A percentile compares a stretch with the other conserved stretches of the same genome.
These are phyloP conservation scores for Gibbula magus DNA, from an alignment of 2,888 invertebrate species.

Conservation along the genomic window DNA sequence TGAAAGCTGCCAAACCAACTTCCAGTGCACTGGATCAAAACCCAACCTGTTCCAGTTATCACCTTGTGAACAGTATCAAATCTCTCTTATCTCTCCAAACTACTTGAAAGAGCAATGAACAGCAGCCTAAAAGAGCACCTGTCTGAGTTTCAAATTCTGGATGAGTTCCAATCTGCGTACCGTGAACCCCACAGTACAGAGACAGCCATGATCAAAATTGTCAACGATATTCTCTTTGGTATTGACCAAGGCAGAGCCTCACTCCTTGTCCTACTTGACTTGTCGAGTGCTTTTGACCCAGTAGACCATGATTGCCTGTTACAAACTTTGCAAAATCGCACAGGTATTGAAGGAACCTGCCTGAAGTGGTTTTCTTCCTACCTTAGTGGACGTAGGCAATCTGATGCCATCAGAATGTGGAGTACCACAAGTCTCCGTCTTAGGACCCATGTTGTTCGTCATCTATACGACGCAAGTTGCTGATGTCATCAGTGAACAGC, in stretches of 20 bases:
- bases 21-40: too few relatives aligned
- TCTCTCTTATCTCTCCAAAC: constrained; percentile 27
- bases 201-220: neutral
- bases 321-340: neutral
- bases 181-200: neutral
- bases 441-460: too few relatives aligned
- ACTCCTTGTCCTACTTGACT: too few relatives aligned
- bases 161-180: neutral
- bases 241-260: too few relatives aligned
- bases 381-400: neutral
- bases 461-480: too few relatives aligned
- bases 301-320: neutral
- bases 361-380: too few relatives aligned
- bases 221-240: too few relatives aligned
- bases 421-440: neutral
- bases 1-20: too few relatives aligned
- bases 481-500: too few relatives aligned
- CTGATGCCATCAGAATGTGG: neutral
- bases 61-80: constrained; percentile 33
- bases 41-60: too few relatives aligned
- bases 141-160: neutral
- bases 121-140: neutral
- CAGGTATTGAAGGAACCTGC: neutral
- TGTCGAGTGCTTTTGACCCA: neutral
- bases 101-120: constrained; percentile 25